Percentiles rank a stretch among this genome's conserved stretches.
phyloP scores from a whole-genome alignment of 2,113 vertebrate species.

The Tauraco erythrolophus region DNA sequence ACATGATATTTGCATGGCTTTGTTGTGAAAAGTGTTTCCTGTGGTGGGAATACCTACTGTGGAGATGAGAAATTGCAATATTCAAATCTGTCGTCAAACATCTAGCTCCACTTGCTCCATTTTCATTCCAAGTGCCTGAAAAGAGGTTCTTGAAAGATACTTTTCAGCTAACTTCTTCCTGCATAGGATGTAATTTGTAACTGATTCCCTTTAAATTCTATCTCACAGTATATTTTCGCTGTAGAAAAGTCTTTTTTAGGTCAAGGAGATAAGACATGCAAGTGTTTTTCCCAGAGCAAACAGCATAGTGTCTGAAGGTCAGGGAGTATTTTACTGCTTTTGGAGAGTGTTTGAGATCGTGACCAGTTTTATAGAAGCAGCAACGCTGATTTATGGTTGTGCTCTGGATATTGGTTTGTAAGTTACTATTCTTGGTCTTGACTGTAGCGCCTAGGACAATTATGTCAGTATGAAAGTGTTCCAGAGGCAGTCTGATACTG shows the following conservation, averaged over 20 bases:
- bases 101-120: background rate
- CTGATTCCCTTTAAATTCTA: background rate
- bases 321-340: background rate
- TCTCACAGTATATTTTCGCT: background rate
- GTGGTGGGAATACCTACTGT: background rate
- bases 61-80: background rate
- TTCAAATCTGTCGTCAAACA: background rate
- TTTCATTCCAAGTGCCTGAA: background rate
- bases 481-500: background rate
- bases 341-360: background rate
- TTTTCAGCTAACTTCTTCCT: background rate
- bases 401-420: background rate
- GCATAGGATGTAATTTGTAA: background rate
- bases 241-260: background rate
- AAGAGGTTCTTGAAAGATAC: background rate
- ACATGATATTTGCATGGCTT: background rate
- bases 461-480: background rate
- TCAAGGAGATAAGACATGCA: background rate
- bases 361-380: background rate
- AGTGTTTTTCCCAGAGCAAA: background rate
- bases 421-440: background rate
- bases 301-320: background rate
- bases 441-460: background rate
- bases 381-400: background rate
- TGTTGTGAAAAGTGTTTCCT: background rate